Evolutionary conservation across 2,113 vertebrate species (phyloP), one percentile per base, ranked within the genome.

Genomic region (Willisornis vidua): DNA sequence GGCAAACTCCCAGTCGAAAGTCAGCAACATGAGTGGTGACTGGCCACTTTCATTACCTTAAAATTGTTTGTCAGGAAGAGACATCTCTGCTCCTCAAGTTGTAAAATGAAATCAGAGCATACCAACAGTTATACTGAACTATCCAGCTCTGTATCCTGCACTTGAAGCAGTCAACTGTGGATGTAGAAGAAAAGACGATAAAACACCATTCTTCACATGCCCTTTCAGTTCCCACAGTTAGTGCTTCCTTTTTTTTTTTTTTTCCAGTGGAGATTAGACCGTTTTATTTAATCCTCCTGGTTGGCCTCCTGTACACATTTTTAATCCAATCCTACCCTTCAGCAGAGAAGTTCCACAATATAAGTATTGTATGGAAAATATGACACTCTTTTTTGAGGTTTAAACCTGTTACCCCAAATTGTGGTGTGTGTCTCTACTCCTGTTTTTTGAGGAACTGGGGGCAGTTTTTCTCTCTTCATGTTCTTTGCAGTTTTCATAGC

Each of bases 161-260:
- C 13, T 62, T 58, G 43, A 73, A 39, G 31, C 0, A 0, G 6
- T 65, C 54, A 45, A 0, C 17, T 66, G 12, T 41, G 37, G 28
- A 14, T 41, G 8, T 31, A 39, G 46, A 43, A 61, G 24, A 45
- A 43, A 90, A 62, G 19, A 62, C 65, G 24, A 29, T 1, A 35
- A 68, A 48, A 43, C 3, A 28, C 33, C 1, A 1, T 48, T 81
- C 52, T 71, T 80, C 31, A 14, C 4, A 4, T 49, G n/a, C 5
- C 15, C 19, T 73, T 79, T 80, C 19, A 28, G 15, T 45, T 90
- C 28, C 13, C 15, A 55, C 29, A 45, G 8, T 49, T 31, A 58
- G 19, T 31, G 14, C 8, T 37, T 23, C 31, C 9, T 3, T 41
- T 1, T 67, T 63, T 79, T 79, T 63, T 79, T 79, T n/a, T n/a